Base-by-base conservation (phyloP, 1,140 invertebrate species). In the Drosophila nebulosa region DNA sequence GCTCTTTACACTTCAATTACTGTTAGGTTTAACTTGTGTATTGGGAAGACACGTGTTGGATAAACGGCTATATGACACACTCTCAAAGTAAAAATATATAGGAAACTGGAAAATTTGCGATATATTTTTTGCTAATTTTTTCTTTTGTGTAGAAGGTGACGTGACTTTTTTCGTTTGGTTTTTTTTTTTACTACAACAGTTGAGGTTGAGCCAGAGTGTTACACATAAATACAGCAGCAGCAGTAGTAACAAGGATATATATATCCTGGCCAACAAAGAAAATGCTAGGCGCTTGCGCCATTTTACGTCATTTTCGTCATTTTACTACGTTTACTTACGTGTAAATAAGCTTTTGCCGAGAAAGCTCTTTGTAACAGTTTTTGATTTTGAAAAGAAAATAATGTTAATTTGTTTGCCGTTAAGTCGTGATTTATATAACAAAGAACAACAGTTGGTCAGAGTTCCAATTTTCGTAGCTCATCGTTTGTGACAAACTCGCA, bases 401-500 rank as follows among this genome's bases (percentile, higher is more conserved):
- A 46, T 7, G 39, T 21, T 3, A 14, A 2, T 16, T 16, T 42
- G 14, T 42, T 7, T 16, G 18, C 18, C 39, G 1, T 1, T 7
- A 42, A 16, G 4, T 3, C 2, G 2, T 35, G 9, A n/a, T 35
- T 35, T 12, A 14, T 36, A 16, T 5, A 39, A 16, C 12, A 39
- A 6, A 16, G 36, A 39, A 16, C 5, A 6, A 6, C 3, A 9
- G 39, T 10, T 24, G 32, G 56, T 52, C 76, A 85, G 21, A 77
- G 61, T 56, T 69, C 32, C 26, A 86, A 7, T n/a, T 69, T 73
- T 14, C 42, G 36, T 0, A 85, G 64, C 18, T 86, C 73, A 9
- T 85, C 81, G 50, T 71, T 71, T 53, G 65, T 81, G 0, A 86
- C 69, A 27, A 83, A 72, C 39, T 86, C 78, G 5, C 81, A 86